A percentile compares a stretch with the other conserved stretches of the same genome.
phyloP scores from a whole-genome alignment of 2,888 invertebrate genomes.

The Sicus ferrugineus region DNA sequence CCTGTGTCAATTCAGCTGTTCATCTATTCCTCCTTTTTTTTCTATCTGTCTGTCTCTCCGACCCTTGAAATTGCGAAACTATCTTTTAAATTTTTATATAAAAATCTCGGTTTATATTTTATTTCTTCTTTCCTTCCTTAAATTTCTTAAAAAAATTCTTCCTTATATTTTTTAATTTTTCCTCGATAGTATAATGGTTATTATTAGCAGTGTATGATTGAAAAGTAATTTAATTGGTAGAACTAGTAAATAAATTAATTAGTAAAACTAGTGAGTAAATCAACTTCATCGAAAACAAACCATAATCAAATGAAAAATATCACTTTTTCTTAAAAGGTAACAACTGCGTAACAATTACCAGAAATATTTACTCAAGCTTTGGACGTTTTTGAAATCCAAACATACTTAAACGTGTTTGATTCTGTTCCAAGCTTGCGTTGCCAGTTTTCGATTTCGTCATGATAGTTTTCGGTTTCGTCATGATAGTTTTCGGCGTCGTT shows the following conservation, averaged over 20 bases:
- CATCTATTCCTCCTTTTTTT: too few species aligned
- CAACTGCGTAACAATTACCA: neutral
- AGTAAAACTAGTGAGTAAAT: neutral
- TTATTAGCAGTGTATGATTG: too few species aligned
- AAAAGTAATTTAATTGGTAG: too few species aligned
- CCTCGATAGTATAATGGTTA: neutral
- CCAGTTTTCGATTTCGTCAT: conserved; percentile 33
- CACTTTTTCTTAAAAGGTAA: conserved; percentile 1
- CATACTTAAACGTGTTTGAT: conserved; percentile 71
- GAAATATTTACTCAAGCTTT: conserved; percentile 51
- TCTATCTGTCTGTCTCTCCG: too few species aligned
- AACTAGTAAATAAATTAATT: too few species aligned
- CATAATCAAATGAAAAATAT: conserved; percentile 11
- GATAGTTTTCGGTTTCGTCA: conserved; percentile 40
- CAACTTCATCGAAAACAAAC: neutral
- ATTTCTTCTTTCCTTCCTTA: too few species aligned
- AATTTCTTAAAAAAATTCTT: too few species aligned
- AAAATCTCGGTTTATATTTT: too few species aligned
- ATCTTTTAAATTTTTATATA: too few species aligned
- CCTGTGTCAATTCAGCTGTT: too few species aligned
- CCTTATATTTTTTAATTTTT: too few species aligned
- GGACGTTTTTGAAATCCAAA: conserved; percentile 74
- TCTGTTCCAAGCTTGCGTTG: conserved; percentile 39
- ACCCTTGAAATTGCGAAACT: too few species aligned
- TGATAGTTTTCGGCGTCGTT: conserved; percentile 33